phyloP scores from a whole-genome alignment of 2,888 invertebrate species.

The Hirtodrosophila confusa region DNA sequence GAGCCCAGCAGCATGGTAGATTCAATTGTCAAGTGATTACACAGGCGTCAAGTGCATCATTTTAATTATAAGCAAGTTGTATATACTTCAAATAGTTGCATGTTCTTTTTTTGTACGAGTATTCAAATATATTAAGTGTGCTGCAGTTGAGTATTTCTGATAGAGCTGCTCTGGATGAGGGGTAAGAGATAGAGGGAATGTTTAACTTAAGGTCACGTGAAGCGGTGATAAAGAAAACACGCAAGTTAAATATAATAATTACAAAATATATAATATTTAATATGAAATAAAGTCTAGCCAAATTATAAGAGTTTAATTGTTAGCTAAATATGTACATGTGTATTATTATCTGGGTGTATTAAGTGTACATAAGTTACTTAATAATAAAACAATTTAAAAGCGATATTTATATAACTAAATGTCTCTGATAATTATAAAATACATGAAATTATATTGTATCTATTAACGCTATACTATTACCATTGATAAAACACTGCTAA shows the following conservation, averaged over 20 bases:
- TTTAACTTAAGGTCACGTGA: conserved; percentile 20
- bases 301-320: conserved; percentile 59
- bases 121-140: conserved; percentile 25
- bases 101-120: conserved; percentile 33
- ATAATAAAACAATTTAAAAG: conserved; percentile 14
- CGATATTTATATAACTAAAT: conserved; percentile 31
- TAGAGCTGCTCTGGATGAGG: conserved; percentile 2
- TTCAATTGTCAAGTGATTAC: conserved; percentile 62
- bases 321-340: conserved; percentile 44
- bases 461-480: conserved; percentile 9
- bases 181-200: not conserved
- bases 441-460: conserved; percentile 1
- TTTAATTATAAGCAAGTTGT: conserved; percentile 45
- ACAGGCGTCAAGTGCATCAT: conserved; percentile 28
- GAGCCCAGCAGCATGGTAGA: conserved; percentile 80
- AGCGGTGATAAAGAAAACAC: conserved; percentile 47
- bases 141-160: conserved; percentile 49
- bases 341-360: conserved; percentile 57
- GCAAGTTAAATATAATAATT: conserved; percentile 32
- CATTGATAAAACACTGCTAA: conserved; percentile 36
- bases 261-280: conserved; percentile 6
- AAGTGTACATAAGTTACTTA: conserved; percentile 42
- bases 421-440: conserved; percentile 21
- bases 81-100: conserved; percentile 21
- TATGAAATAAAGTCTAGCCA: conserved; percentile 57